phyloP scores from a whole-genome alignment of 2,888 invertebrate species.

The Tipula confusa region DNA sequence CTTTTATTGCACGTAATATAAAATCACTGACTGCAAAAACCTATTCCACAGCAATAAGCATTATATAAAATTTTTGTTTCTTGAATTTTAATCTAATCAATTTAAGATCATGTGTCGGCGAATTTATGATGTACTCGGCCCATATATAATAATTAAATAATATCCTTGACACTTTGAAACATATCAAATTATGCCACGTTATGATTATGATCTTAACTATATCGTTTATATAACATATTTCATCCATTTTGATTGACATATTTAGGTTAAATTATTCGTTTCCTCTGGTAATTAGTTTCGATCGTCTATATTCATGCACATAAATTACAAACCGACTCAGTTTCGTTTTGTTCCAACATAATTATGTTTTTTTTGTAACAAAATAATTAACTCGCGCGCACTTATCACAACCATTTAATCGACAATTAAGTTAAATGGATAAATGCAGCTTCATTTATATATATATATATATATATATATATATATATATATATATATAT shows the following conservation, averaged over 20 bases:
- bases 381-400: neutral
- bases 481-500: too few species aligned
- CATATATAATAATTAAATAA: neutral
- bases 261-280: constrained; percentile 12
- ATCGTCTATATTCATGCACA: neutral
- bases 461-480: too few species aligned
- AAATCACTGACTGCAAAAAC: too few species aligned
- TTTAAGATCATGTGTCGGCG: too few species aligned
- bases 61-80: too few species aligned
- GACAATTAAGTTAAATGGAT: neutral
- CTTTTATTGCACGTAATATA: too few species aligned
- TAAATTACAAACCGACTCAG: neutral
- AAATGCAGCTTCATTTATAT: constrained; percentile 20
- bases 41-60: too few species aligned
- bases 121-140: neutral
- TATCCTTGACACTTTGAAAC: neutral
- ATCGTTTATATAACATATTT: too few species aligned
- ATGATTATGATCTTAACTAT: neutral
- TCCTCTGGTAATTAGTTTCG: neutral
- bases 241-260: constrained; percentile 1
- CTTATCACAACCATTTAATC: neutral
- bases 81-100: too few species aligned
- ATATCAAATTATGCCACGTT: neutral
- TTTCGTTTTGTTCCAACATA: neutral
- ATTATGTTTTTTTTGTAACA: neutral